These are phyloP conservation scores for Scopus umbretta DNA, from an alignment of 2,113 vertebrate species.

Conservation along the genomic window DNA sequence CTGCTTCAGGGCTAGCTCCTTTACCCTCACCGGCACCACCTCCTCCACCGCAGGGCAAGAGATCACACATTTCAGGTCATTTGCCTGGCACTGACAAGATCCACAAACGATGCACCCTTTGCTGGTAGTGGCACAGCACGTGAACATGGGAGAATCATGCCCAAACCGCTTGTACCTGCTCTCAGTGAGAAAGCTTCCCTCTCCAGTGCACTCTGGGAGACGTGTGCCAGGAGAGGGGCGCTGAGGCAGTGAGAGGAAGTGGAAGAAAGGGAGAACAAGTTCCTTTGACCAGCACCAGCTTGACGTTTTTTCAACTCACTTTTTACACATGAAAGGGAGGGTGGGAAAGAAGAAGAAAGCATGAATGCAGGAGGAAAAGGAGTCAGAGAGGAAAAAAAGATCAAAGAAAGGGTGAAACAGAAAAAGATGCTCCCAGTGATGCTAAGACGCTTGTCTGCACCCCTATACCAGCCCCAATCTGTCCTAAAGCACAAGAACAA, in stretches of 20 bases:
- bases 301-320: conserved; percentile 22
- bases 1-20: background rate
- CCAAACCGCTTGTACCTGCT: background rate
- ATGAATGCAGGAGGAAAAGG: conserved; percentile 20
- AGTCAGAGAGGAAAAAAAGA: background rate
- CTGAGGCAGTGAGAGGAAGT: background rate
- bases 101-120: background rate
- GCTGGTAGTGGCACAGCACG: background rate
- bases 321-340: conserved; percentile 35
- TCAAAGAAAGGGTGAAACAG: conserved; percentile 13
- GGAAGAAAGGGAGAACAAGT: conserved; percentile 16
- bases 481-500: background rate
- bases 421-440: background rate
- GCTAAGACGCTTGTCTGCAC: background rate
- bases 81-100: background rate
- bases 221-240: background rate
- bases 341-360: conserved; percentile 32
- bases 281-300: conserved; percentile 38
- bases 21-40: background rate
- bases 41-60: background rate
- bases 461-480: background rate
- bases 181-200: background rate
- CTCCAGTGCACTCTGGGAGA: background rate
- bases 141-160: background rate
- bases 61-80: background rate